Evolutionary conservation across 2,113 vertebrate species (phyloP).

Genomic region (Tragelaphus strepsiceros): DNA sequence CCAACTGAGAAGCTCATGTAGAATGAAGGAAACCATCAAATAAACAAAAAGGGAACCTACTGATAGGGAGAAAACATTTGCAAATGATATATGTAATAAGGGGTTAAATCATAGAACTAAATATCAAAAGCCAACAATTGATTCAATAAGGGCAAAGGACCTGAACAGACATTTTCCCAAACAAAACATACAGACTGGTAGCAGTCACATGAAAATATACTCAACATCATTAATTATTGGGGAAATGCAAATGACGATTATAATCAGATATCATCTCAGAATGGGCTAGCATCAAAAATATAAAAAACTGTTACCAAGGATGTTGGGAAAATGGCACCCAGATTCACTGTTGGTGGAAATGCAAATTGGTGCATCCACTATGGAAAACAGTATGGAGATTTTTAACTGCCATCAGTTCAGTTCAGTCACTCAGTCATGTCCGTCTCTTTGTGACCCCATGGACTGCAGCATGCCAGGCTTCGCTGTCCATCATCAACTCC

Average conservation of each 20-base stretch:
- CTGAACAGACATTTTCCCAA: neutral
- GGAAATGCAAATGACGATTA: neutral
- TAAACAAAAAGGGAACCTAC: neutral
- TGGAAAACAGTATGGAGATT: neutral
- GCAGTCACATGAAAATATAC: neutral
- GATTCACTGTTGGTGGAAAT: neutral
- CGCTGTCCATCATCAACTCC: neutral
- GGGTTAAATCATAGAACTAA: neutral
- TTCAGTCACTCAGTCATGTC: neutral
- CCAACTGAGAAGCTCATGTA: neutral
- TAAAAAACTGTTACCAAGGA: neutral
- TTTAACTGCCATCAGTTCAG: neutral
- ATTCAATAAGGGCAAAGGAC: neutral
- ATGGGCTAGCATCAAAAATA: neutral
- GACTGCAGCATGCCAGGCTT: neutral
- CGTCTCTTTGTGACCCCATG: neutral
- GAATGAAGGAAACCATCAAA: neutral
- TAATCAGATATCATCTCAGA: neutral
- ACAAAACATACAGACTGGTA: neutral
- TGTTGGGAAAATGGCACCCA: neutral
- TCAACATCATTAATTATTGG: neutral
- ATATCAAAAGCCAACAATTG: neutral
- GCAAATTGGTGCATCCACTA: neutral
- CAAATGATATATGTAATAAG: neutral
- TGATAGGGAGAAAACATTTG: neutral